Evolutionary conservation across 2,888 invertebrate genomes (phyloP).

Genomic region (Stratiomys singularior): DNA sequence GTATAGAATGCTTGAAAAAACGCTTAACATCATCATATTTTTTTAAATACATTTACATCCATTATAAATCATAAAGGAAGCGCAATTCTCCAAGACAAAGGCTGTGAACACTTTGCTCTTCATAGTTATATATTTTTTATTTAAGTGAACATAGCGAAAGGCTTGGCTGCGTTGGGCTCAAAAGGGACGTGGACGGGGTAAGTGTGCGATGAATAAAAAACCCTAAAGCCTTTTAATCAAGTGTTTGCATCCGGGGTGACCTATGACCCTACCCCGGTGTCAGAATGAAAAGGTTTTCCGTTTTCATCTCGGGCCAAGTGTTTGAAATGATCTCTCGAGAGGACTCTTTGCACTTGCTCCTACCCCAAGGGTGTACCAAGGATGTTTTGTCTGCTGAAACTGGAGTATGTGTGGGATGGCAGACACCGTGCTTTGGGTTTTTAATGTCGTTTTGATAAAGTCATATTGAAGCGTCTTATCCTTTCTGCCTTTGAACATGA

Average conservation of each 20-base stretch:
- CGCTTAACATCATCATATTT: conserved; percentile 39
- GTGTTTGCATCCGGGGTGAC: conserved; percentile 43
- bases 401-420: background rate
- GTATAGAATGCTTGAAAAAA: conserved; percentile 33
- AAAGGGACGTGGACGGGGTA: background rate
- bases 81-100: conserved; percentile 34
- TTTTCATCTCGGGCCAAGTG: conserved; percentile 38
- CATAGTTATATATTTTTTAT: background rate
- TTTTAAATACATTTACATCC: conserved; percentile 43
- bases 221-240: conserved; percentile 47
- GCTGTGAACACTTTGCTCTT: conserved; percentile 20
- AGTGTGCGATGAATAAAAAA: conserved; percentile 3
- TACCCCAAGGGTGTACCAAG: background rate
- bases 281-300: conserved; percentile 38
- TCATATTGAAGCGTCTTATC: conserved; percentile 25
- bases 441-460: conserved; percentile 44
- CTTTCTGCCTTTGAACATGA: conserved; percentile 38
- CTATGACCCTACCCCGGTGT: conserved; percentile 25
- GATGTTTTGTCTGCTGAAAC: background rate
- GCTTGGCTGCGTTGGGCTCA: background rate
- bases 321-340: conserved; percentile 42
- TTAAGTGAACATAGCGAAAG: conserved; percentile 13
- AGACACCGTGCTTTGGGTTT: background rate
- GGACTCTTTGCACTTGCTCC: conserved; percentile 25
- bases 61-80: conserved; percentile 44